phyloP scores from a whole-genome alignment of 2,888 invertebrate species.

The Gibbula magus region DNA sequence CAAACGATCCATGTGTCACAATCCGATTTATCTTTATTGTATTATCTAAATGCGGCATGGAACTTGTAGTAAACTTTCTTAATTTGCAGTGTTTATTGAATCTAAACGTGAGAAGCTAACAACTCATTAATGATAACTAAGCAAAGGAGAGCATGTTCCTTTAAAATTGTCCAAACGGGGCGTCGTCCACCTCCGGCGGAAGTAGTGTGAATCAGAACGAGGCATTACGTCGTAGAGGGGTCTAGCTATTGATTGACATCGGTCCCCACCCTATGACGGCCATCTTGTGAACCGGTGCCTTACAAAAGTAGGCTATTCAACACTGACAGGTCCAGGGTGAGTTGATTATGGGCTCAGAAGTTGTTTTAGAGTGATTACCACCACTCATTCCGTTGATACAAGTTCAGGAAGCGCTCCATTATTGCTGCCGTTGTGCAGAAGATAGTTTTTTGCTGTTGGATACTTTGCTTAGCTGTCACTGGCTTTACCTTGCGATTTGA shows the following conservation, averaged over 20 bases:
- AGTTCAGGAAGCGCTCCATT: neutral
- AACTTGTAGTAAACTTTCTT: neutral
- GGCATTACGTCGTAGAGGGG: constrained; percentile 44
- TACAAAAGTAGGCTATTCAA: constrained; percentile 26
- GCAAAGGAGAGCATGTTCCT: neutral
- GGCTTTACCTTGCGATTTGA: constrained; percentile 1
- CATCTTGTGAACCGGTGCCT: constrained; percentile 44
- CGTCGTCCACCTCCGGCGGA: constrained; percentile 18
- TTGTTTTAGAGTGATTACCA: neutral
- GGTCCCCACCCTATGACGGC: constrained; percentile 44
- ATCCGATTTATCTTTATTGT: neutral
- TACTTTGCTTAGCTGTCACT: constrained; percentile 1
- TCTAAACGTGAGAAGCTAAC: neutral
- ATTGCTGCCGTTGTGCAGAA: constrained; percentile 1
- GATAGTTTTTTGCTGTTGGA: constrained; percentile 3
- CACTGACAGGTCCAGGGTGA: constrained; percentile 18
- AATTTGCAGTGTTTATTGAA: neutral
- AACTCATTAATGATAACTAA: neutral
- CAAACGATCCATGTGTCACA: neutral
- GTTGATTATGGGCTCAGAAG: constrained; percentile 15
- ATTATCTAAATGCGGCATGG: neutral
- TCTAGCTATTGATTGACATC: constrained; percentile 34
- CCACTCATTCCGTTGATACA: neutral
- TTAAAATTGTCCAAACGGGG: constrained; percentile 4
- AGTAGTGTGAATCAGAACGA: constrained; percentile 32